A percentile compares a stretch with the other conserved stretches of the same genome.
Conservation (phyloP, 2,113 vertebrate genomes). For the Passer domesticus region DNA sequence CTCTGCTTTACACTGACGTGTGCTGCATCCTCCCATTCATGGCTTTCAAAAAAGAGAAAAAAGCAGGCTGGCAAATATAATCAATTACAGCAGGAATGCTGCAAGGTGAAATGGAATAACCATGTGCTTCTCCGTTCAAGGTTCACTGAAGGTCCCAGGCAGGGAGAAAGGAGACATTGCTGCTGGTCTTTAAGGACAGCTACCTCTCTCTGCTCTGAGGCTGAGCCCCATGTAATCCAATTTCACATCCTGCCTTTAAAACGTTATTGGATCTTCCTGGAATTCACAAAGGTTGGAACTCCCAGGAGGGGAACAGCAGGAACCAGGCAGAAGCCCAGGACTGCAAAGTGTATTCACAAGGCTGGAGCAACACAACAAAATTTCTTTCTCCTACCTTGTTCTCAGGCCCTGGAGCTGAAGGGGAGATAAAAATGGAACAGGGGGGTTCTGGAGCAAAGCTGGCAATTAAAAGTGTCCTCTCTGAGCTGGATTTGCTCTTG, state of each 20-base stretch:
- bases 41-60: neutral
- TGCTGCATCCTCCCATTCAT: slow-evolving; percentile 9
- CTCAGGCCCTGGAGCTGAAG: too few relatives aligned
- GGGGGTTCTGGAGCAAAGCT: neutral
- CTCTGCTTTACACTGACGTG: neutral
- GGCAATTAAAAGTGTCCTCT: neutral
- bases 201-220: neutral
- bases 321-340: neutral
- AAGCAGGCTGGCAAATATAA: slow-evolving; percentile 13
- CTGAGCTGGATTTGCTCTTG: neutral
- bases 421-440: neutral
- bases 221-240: slow-evolving; percentile 29
- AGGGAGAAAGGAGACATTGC: slow-evolving; percentile 12
- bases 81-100: slow-evolving; percentile 40
- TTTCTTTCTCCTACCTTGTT: too few relatives aligned
- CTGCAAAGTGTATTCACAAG: neutral
- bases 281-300: neutral
- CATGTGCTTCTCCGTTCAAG: neutral
- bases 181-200: slow-evolving; percentile 10
- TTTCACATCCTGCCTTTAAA: slow-evolving; percentile 51
- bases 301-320: neutral
- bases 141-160: slow-evolving; percentile 15
- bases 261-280: slow-evolving; percentile 28
- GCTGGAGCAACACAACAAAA: neutral
- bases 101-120: slow-evolving; percentile 45